Conservation (phyloP, 2,113 vertebrate species). For the Zootoca vivipara region DNA sequence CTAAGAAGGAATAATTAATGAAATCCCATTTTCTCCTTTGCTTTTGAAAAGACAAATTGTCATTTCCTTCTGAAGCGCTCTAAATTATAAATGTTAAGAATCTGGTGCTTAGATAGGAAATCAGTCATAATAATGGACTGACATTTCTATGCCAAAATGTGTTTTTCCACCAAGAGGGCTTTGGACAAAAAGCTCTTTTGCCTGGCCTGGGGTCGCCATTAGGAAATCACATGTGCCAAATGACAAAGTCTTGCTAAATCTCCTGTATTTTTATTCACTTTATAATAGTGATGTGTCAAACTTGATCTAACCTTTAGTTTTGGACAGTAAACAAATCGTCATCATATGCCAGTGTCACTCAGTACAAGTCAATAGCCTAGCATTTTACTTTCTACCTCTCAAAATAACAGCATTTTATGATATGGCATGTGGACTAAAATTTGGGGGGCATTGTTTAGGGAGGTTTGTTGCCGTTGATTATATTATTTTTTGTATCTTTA, state of each 20-base stretch:
- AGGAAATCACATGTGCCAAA: slow-evolving; percentile 4
- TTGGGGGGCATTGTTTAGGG: no score
- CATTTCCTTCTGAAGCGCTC: slow-evolving; percentile 37
- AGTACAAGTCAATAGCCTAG: neutral
- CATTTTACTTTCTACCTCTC: neutral
- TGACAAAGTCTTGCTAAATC: neutral
- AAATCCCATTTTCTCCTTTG: slow-evolving; percentile 27
- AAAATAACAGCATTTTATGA: neutral
- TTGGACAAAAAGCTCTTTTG: slow-evolving; percentile 37
- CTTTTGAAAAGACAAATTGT: slow-evolving; percentile 51
- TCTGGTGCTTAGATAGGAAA: neutral
- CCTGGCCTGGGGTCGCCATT: neutral
- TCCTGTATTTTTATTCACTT: neutral
- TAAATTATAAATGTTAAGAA: slow-evolving; percentile 45
- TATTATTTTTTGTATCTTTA: no score
- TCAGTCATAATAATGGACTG: neutral
- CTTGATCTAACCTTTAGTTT: neutral
- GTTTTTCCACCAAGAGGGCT: slow-evolving; percentile 21
- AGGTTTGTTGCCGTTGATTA: no score
- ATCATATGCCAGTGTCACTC: neutral
- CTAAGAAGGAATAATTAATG: slow-evolving; percentile 37
- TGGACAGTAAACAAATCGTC: neutral
- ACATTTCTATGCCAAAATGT: slow-evolving; percentile 35
- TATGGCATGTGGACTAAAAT: neutral
- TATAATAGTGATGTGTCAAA: neutral